Evolutionary conservation across 2,113 vertebrate species (phyloP).

Genomic region (Mus spicilegus): DNA sequence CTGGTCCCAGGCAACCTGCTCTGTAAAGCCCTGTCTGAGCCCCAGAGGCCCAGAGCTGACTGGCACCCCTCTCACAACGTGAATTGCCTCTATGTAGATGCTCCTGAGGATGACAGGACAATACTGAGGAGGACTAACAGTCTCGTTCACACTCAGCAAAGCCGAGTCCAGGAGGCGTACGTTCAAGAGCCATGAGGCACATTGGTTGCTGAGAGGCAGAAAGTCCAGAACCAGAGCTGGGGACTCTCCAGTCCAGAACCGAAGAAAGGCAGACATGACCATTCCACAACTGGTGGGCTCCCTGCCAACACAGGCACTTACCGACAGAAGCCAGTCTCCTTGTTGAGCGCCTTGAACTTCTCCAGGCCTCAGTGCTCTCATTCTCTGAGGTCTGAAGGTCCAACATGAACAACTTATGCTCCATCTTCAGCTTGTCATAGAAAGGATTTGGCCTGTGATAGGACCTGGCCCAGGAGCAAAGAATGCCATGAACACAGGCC

Average conservation of each 20-base stretch:
- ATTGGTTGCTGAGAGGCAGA: not conserved
- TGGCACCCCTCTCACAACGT: too few species aligned
- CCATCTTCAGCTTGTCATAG: constrained; percentile 95
- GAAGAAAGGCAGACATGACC: not conserved
- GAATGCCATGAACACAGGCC: not conserved
- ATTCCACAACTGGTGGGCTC: fast-evolving
- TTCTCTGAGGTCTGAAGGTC: constrained; percentile 96
- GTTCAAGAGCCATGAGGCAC: not conserved
- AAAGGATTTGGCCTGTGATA: constrained; percentile 94
- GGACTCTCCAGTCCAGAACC: not conserved
- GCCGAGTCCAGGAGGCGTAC: not conserved
- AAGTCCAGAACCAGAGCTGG: not conserved
- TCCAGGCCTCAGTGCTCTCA: constrained; percentile 94
- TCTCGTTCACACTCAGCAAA: not conserved
- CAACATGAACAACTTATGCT: constrained; percentile 97
- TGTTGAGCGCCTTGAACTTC: constrained; percentile 96
- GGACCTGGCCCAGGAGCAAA: constrained; percentile 85
- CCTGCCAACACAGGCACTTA: constrained; percentile 86
- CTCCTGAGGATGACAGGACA: not conserved
- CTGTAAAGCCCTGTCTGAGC: not conserved
- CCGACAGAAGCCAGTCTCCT: constrained; percentile 97
- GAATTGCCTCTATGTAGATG: not conserved
- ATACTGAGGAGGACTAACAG: not conserved
- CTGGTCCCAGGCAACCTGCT: not conserved
- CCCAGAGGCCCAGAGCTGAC: not conserved